These are phyloP conservation scores for Coreius guichenoti DNA, from an alignment of 2,797 vertebrate species.

Conservation along the genomic window DNA sequence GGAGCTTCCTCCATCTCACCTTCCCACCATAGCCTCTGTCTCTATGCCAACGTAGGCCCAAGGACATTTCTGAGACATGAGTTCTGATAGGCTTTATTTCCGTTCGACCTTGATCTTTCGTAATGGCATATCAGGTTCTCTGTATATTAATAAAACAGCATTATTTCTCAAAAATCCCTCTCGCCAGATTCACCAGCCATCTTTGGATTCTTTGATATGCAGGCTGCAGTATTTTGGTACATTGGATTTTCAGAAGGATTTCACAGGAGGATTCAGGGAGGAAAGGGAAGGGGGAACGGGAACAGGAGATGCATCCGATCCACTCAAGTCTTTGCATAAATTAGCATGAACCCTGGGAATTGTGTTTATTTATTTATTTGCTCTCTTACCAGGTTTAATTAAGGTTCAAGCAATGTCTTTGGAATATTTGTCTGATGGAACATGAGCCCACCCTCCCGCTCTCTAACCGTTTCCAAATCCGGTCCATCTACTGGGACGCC, in stretches of 20 bases:
- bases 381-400: conserved; percentile 57
- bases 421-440: conserved; percentile 54
- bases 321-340: conserved; percentile 55
- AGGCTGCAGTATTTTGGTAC: neutral
- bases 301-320: conserved; percentile 37
- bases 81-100: conserved; percentile 32
- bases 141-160: conserved; percentile 26
- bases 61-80: conserved; percentile 20
- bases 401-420: conserved; percentile 53
- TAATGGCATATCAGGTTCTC: conserved; percentile 38
- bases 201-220: neutral
- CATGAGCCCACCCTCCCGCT: conserved; percentile 23
- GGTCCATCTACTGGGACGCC: conserved; percentile 54
- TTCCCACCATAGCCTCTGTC: conserved; percentile 20
- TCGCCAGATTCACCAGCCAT: neutral
- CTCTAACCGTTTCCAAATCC: conserved; percentile 55
- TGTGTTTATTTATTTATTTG: conserved; percentile 56
- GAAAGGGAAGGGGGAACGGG: neutral
- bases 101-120: conserved; percentile 31
- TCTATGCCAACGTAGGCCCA: conserved; percentile 47
- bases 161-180: conserved; percentile 28
- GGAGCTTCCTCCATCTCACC: conserved; percentile 21
- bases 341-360: conserved; percentile 50
- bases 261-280: neutral
- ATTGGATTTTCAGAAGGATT: conserved; percentile 3